A percentile compares a stretch with the other conserved stretches of the same genome.
These are phyloP conservation scores for Danio rerio DNA, from an alignment of 2,113 vertebrate species.

Conservation along the genomic window GRCz12tu NC_133191.1:53755001-53755500, in stretches of 20 bases:
- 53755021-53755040: no score
- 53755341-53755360: constrained; percentile 69
- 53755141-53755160: no score
- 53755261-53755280: constrained; percentile 10
- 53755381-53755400: constrained; percentile 70
- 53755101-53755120: background rate
- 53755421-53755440: constrained; percentile 72
- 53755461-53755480: constrained; percentile 80
- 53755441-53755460: constrained; percentile 74
- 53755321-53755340: constrained; percentile 59
- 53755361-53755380: constrained; percentile 58
- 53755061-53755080: no score
- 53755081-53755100: no score
- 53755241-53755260: background rate
- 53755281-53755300: constrained; percentile 36
- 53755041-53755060: no score
- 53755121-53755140: background rate
- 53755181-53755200: background rate
- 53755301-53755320: constrained; percentile 32
- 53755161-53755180: background rate
- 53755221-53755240: background rate
- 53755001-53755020: no score
- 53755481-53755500: constrained; percentile 76
- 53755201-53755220: background rate
- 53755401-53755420: constrained; percentile 68